Evolutionary conservation across 2,888 invertebrate genomes (phyloP), one percentile per base, ranked within the genome.

Genomic region (Pollenia labialis): DNA sequence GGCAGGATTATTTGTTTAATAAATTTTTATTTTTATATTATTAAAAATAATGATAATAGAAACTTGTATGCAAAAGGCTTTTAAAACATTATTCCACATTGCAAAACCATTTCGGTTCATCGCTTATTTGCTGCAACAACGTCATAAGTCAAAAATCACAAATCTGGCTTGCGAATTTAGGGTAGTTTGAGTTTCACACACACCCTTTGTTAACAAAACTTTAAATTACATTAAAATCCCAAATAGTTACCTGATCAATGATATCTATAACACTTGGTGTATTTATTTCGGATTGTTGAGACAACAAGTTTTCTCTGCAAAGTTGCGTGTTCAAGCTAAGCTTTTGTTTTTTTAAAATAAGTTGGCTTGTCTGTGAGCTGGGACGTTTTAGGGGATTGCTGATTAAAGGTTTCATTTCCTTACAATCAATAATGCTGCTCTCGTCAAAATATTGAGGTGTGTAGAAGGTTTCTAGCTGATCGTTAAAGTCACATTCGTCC

Each of bases 291-390:
- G 48, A 11, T 6, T 86, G 58, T 10, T 77, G 83, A 48, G n/a
- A 2, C 14, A 60, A 42, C 42, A 60, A 40, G 46, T 32, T 75
- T 58, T 81, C 79, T 12, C 23, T 82, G 50, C 79, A 77, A 58
- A 4, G 42, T 74, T 84, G 89, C 40, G 89, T 88, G 66, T 88
- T 81, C 46, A 91, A 76, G 6, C 68, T 46, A 40, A 91, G 81
- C 18, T 89, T 90, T 10, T 91, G 91, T 66, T 92, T 91, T 48
- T 87, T 85, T n/a, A 88, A 72, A 85, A 90, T 88, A 32, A 87
- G 74, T 66, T 75, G 74, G 7, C n/a, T 79, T 8, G 46, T 80
- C 32, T 79, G 77, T 4, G 74, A 54, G 16, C 46, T 54, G 40
- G 52, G 32, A 10, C 87, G 81, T 66, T 87, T 87, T 32, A 82